phyloP scores from a whole-genome alignment of 2,113 vertebrate species.

The Gulo gulo region DNA sequence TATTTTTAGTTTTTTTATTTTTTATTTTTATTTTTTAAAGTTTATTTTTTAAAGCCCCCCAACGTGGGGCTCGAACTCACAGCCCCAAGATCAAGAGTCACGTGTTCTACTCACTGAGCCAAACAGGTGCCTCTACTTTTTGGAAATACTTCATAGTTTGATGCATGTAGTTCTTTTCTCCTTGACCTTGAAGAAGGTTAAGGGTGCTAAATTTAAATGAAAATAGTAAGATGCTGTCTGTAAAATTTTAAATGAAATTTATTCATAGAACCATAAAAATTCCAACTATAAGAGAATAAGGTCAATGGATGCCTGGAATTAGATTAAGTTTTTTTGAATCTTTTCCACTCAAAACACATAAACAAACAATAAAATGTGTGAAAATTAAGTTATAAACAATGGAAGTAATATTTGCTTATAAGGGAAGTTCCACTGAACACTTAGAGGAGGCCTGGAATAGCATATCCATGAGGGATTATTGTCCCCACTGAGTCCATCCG shows the following conservation, averaged over 20 bases:
- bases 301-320: neutral
- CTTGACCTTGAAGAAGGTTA: neutral
- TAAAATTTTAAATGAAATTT: neutral
- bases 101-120: neutral
- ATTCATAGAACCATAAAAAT: neutral
- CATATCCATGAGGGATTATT: neutral
- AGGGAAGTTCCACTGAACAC: neutral
- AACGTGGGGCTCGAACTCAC: neutral
- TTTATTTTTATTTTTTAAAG: too few relatives aligned
- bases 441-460: neutral
- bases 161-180: neutral
- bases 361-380: neutral
- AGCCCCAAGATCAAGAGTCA: neutral
- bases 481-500: neutral
- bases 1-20: too few relatives aligned
- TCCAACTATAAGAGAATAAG: neutral
- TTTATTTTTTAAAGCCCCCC: too few relatives aligned
- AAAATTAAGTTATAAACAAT: neutral
- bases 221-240: neutral
- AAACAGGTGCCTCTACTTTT: neutral
- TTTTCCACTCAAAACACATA: neutral
- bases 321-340: neutral
- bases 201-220: neutral
- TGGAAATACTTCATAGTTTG: neutral
- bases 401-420: neutral